A percentile compares a stretch with the other conserved stretches of the same genome.
Evolutionary conservation across 2,113 vertebrate species (phyloP).

Genomic region (Gambusia holbrooki): DNA sequence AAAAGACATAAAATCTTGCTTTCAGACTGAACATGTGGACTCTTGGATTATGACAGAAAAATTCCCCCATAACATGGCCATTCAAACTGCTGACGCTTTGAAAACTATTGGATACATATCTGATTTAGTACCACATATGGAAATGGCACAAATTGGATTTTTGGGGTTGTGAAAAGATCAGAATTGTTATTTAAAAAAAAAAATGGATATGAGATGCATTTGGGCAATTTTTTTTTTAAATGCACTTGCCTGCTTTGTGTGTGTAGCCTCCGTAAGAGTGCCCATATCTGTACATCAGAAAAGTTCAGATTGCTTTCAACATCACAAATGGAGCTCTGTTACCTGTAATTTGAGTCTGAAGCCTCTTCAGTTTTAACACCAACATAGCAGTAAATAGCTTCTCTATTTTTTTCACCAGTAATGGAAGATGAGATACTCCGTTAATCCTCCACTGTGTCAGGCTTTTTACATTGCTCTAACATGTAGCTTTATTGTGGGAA

Average conservation of each 20-base stretch:
- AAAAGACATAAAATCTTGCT: no score
- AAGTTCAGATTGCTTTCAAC: not conserved
- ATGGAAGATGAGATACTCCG: conserved; percentile 38
- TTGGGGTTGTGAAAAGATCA: no score
- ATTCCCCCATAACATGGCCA: no score
- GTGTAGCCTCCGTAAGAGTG: not conserved
- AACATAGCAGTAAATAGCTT: not conserved
- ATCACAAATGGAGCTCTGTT: not conserved
- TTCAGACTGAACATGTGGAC: no score
- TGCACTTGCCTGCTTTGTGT: not conserved
- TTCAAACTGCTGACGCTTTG: no score
- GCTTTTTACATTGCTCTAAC: conserved; percentile 15
- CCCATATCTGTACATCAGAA: not conserved
- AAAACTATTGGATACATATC: no score
- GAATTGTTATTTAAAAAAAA: no score
- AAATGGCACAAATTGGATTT: no score
- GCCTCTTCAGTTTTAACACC: not conserved
- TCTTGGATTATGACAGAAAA: no score
- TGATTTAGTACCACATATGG: no score
- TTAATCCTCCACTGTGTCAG: conserved; percentile 9
- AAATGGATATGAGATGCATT: no score
- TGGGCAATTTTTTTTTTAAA: not conserved
- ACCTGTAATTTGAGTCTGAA: not conserved
- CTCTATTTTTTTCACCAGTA: conserved; percentile 14
- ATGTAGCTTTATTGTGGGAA: conserved; percentile 4